Base-by-base conservation (phyloP, 1,140 invertebrate genomes). In the Euglossa dilemma region DNA sequence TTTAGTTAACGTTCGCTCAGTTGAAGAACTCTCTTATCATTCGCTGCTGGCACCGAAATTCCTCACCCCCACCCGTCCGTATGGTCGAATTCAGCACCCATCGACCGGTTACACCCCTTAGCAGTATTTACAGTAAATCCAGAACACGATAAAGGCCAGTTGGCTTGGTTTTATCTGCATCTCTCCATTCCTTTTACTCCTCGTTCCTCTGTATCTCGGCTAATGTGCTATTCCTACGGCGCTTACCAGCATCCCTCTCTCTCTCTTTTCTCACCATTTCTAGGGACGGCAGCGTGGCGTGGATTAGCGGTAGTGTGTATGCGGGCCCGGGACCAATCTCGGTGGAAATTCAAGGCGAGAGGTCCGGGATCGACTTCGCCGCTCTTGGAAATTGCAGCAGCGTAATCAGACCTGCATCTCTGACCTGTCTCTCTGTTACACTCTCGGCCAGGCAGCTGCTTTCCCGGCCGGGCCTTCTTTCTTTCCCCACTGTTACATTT, bases 261-360 rank as follows among this genome's bases (percentile, higher is more conserved):
- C 23, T 52, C 25, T 43, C 47, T 25, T 28, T 56, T 50, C 43
- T 7, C 54, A 0, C 7, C 16, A 20, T 45, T 79, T 71, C 54
- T 9, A 54, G 25, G 36, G 47, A 67, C 20, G 36, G 6, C n/a
- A 57, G 54, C 54, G n/a, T 14, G 52, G 9, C 36, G 52, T 36
- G 59, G 66, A 85, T 87, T 87, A 87, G 61, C 20, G 20, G 47
- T 36, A 76, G 72, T 70, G 47, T 72, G 54, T 75, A 85, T 67
- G 73, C 47, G 43, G 75, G 73, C 23, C 71, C 36, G 25, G 67
- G 73, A 63, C 66, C 75, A 86, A 88, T 75, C 79, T 88, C 66
- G 47, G 47, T 75, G 74, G 50, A 85, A 88, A 89, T 90, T 83
- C 89, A 86, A 82, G 82, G 20, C 11, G 59, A 83, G 76, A 76